Evolutionary conservation across 2,888 invertebrate genomes (phyloP), one percentile per base, ranked within the genome.

Genomic region (Eristalinus sepulchralis): DNA sequence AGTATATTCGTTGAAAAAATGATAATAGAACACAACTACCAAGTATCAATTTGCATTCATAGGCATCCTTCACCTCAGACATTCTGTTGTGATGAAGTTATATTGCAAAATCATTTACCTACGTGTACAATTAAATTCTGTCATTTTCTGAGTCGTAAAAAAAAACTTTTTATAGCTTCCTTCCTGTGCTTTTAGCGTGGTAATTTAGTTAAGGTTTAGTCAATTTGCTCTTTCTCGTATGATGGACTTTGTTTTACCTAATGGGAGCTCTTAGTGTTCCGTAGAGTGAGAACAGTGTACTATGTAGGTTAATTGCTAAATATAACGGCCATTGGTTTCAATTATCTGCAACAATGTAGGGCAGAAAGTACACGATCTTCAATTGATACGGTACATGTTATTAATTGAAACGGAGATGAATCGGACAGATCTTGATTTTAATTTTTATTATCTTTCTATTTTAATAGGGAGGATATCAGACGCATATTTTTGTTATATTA

Each of bases 131-230:
- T 80, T 80, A 84, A 75, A 81, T 80, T 80, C 67, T 66, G 60
- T 80, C 81, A 71, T 80, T 80, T 80, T 84, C 71, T 60, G 76
- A 71, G 67, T 85, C 81, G 76, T 72, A 64, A 76, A 84, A 80
- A n/a, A 82, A 62, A 64, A 72, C 60, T 60, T 76, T 72, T 81
- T 80, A 76, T 80, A 67, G 76, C 73, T 77, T 85, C 71, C 76
- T 84, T 77, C 80, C 64, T 85, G 77, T 80, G 84, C 84, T 85
- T 85, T 85, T 85, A 85, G 84, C 81, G 81, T 60, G 17, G 77
- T 85, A 85, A 85, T 85, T 85, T 60, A 77, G 84, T 85, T 85
- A 85, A 81, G 84, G 84, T 85, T 77, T 81, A 85, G 81, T 85
- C 84, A 85, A 85, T 85, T 85, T 85, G 76, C 81, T 68, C 72